Evolutionary conservation across 2,888 invertebrate species (phyloP).

Genomic region (Agrochola macilenta): DNA sequence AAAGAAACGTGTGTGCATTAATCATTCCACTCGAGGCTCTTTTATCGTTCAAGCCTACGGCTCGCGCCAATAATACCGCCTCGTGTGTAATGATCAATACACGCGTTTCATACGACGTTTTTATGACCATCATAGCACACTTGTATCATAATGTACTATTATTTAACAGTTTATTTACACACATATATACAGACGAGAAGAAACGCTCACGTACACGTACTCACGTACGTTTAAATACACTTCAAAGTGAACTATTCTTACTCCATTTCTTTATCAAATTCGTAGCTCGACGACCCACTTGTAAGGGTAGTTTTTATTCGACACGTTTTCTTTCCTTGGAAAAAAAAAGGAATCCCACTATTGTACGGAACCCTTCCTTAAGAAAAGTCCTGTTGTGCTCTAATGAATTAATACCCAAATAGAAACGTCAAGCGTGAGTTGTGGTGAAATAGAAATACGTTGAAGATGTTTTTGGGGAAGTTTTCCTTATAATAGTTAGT

Average conservation of each 20-base stretch:
- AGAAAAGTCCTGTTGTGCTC: constrained; percentile 51
- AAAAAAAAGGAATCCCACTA: constrained; percentile 52
- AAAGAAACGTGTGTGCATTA: too few species aligned
- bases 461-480: background rate
- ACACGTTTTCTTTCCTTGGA: constrained; percentile 58
- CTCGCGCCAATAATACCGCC: too few species aligned
- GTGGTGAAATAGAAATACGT: background rate
- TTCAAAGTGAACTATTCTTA: background rate
- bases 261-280: constrained; percentile 15
- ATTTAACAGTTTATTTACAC: too few species aligned
- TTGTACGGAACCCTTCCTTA: constrained; percentile 54
- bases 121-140: too few species aligned
- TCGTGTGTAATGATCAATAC: too few species aligned
- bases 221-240: too few species aligned
- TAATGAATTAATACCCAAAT: constrained; percentile 64
- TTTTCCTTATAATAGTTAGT: background rate
- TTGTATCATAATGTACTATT: too few species aligned
- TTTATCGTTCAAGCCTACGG: too few species aligned
- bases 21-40: too few species aligned
- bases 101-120: too few species aligned
- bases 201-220: too few species aligned
- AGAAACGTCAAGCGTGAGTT: constrained; percentile 40
- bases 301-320: constrained; percentile 61
- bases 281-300: constrained; percentile 39
- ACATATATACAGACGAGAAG: too few species aligned